Base-by-base conservation (phyloP, 2,888 invertebrate species). In the Pogonocherus hispidulus region DNA sequence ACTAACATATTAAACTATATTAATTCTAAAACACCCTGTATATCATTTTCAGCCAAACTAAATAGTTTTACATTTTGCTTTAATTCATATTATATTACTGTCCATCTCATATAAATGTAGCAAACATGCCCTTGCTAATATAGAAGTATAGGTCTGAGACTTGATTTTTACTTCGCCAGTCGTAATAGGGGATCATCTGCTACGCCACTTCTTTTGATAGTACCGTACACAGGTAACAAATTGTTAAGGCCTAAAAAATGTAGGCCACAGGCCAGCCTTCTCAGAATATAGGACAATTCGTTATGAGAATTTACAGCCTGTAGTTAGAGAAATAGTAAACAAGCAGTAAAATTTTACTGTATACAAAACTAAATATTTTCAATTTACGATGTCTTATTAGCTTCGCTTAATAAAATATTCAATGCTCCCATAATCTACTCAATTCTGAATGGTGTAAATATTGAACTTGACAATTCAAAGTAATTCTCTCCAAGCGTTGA, bases 201-300 rank as follows among this genome's bases (percentile, higher is more conserved):
- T 66, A 66, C 63, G 63, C 55, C 57, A 67, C 51, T 65, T 51
- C 57, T 20, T 67, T 44, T 63, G 19, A 69, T 62, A 46, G 57
- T 67, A 70, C 70, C 63, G 71, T 68, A 54, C 51, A 66, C 72
- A 74, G 70, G 74, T 71, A 70, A 64, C 54, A 69, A 64, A 63
- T 55, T 37, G 70, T 54, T 63, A 44, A 37, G 19, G 32, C 52
- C 65, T 67, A 72, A 79, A 80, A 80, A 78, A 79, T 76, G 67
- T 80, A 78, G 78, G 76, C 72, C 78, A 78, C 60, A 52, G 68
- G 62, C 47, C 44, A 62, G 62, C 76, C 78, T 80, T 79, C 80
- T 72, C 44, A 77, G 80, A 80, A 80, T 54, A 62, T 62, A 70
- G 65, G 73, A 76, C 71, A 73, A 76, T 72, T 73, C 73, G 70